These are phyloP conservation scores for Drepana falcataria DNA, from an alignment of 2,888 invertebrate genomes.

Conservation along the genomic window DNA sequence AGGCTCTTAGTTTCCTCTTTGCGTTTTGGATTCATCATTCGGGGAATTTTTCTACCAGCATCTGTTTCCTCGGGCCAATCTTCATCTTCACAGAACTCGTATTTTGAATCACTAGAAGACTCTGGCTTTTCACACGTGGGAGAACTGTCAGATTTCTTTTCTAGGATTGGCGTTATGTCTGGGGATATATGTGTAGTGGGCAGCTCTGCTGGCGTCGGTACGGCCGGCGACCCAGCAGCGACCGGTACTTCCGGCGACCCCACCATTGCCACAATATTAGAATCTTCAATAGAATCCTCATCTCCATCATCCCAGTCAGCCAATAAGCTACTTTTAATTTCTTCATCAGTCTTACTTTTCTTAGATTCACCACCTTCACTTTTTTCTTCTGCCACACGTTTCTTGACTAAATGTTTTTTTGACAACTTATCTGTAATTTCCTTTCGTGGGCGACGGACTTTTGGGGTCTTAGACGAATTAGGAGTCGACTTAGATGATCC, in stretches of 20 bases:
- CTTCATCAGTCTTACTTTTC: conserved; percentile 78
- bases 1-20: conserved; percentile 62
- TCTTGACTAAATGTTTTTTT: conserved; percentile 55
- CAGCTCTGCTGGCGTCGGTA: conserved; percentile 57
- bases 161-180: conserved; percentile 35
- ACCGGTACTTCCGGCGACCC: conserved; percentile 56
- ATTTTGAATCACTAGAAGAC: conserved; percentile 81
- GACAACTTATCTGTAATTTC: conserved; percentile 50
- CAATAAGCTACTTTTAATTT: conserved; percentile 83
- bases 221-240: conserved; percentile 56
- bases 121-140: conserved; percentile 56
- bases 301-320: conserved; percentile 88
- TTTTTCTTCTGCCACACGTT: conserved; percentile 58
- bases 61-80: conserved; percentile 77
- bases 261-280: conserved; percentile 39
- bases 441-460: conserved; percentile 46
- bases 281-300: conserved; percentile 61
- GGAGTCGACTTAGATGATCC: conserved; percentile 36
- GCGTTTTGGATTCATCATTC: conserved; percentile 72
- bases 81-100: conserved; percentile 89
- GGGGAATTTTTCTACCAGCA: conserved; percentile 81
- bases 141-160: conserved; percentile 40
- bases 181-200: conserved; percentile 39
- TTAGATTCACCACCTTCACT: conserved; percentile 50
- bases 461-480: conserved; percentile 42